Evolutionary conservation across 2,888 invertebrate species (phyloP).

Genomic region (Drosophila dives): DNA sequence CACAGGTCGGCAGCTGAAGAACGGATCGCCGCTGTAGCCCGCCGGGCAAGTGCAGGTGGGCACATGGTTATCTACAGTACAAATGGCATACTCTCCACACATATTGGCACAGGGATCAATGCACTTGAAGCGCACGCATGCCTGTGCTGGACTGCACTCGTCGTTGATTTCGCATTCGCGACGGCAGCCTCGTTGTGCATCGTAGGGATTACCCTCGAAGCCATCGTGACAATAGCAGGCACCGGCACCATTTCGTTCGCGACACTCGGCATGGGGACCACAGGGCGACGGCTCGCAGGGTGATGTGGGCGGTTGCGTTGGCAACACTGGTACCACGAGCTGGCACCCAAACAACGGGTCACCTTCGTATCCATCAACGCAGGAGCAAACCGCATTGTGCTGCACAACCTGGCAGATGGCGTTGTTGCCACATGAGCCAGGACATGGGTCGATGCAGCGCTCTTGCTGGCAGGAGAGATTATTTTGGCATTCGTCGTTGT

Average conservation of each 20-base stretch:
- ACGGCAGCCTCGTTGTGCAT: slow-evolving; percentile 88
- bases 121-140: slow-evolving; percentile 93
- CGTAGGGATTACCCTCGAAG: slow-evolving; percentile 93
- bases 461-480: slow-evolving; percentile 93
- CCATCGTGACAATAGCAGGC: slow-evolving; percentile 93
- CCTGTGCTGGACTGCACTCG: slow-evolving; percentile 90
- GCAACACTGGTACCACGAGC: slow-evolving; percentile 85
- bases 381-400: slow-evolving; percentile 92
- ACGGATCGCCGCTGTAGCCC: slow-evolving; percentile 93
- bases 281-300: slow-evolving; percentile 94
- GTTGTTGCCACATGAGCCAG: slow-evolving; percentile 91
- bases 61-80: slow-evolving; percentile 91
- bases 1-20: slow-evolving; percentile 89
- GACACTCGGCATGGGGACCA: slow-evolving; percentile 93
- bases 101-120: slow-evolving; percentile 93
- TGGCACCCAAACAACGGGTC: slow-evolving; percentile 89
- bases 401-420: slow-evolving; percentile 94
- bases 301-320: slow-evolving; percentile 88
- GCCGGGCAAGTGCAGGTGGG: slow-evolving; percentile 91
- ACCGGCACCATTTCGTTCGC: slow-evolving; percentile 93
- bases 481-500: slow-evolving; percentile 92
- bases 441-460: slow-evolving; percentile 93
- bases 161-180: slow-evolving; percentile 92
- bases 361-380: slow-evolving; percentile 92
- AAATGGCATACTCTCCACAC: slow-evolving; percentile 92